Evolutionary conservation across 2,888 invertebrate genomes (phyloP).

Genomic region (Aphrophora alni): DNA sequence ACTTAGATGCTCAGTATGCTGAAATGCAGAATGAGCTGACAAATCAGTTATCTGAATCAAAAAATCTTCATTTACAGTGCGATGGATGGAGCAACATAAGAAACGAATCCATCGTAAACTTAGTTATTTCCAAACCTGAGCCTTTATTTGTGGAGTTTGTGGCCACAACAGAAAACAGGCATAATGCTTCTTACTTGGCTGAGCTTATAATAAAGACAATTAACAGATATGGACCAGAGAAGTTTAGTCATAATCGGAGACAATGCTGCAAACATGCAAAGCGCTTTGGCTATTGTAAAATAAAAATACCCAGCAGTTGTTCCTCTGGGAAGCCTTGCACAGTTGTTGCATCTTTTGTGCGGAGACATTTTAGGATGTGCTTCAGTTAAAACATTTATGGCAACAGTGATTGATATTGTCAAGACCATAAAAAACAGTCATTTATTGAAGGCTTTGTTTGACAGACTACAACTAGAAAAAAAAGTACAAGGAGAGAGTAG

Average conservation of each 20-base stretch:
- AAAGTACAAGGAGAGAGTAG: not conserved
- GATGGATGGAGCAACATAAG: slow-evolving; percentile 37
- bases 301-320: slow-evolving; percentile 14
- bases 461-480: not conserved
- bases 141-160: slow-evolving; percentile 44
- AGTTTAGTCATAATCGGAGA: slow-evolving; percentile 44
- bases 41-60: slow-evolving; percentile 9
- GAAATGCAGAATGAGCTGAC: slow-evolving; percentile 30
- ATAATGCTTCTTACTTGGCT: slow-evolving; percentile 40
- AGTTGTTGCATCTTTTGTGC: slow-evolving; percentile 39
- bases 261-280: slow-evolving; percentile 42
- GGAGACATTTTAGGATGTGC: slow-evolving; percentile 37
- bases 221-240: slow-evolving; percentile 38
- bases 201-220: slow-evolving; percentile 25
- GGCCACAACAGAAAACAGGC: slow-evolving; percentile 40
- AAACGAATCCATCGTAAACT: slow-evolving; percentile 45
- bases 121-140: slow-evolving; percentile 44
- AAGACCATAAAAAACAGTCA: slow-evolving; percentile 35
- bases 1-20: slow-evolving; percentile 25
- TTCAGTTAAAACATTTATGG: slow-evolving; percentile 33
- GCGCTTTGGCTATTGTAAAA: slow-evolving; percentile 33
- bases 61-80: slow-evolving; percentile 28
- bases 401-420: slow-evolving; percentile 30
- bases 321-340: slow-evolving; percentile 36
- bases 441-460: slow-evolving; percentile 21